Percentiles rank a stretch among this genome's conserved stretches.
Conservation (phyloP, 2,888 invertebrate genomes). For the Suillia variegata region DNA sequence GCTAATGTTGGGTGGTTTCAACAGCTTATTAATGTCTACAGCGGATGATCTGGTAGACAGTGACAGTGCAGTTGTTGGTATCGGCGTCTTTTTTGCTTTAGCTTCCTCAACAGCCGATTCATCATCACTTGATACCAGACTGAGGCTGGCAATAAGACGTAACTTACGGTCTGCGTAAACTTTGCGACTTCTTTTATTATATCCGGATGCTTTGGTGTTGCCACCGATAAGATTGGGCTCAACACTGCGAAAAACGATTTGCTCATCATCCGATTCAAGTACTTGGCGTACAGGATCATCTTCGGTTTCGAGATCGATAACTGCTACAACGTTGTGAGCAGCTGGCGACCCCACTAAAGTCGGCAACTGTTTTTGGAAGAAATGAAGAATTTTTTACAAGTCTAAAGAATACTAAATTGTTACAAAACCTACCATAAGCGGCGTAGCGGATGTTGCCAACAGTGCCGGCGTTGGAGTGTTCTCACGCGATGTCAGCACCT, state of each 20-base stretch:
- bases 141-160: constrained; percentile 33
- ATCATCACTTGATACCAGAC: constrained; percentile 33
- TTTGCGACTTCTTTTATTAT: constrained; percentile 3
- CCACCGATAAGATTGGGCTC: constrained; percentile 8
- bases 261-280: constrained; percentile 28
- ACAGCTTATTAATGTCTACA: not conserved
- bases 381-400: no score
- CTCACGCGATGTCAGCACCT: constrained; percentile 34
- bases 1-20: not conserved
- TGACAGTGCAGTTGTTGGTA: not conserved
- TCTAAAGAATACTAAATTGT: no score
- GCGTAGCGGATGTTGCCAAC: no score
- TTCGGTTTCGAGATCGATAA: constrained; percentile 27
- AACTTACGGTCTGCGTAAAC: constrained; percentile 28
- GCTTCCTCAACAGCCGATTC: constrained; percentile 22
- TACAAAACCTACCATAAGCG: no score
- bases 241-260: constrained; percentile 31
- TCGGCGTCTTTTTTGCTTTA: not conserved
- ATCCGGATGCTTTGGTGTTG: not conserved
- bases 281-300: constrained; percentile 11
- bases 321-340: constrained; percentile 26
- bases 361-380: no score
- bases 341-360: no score
- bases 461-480: constrained; percentile 28
- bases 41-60: not conserved